A percentile compares a stretch with the other conserved stretches of the same genome.
These are phyloP conservation scores for Artibeus lituratus DNA, from an alignment of 2,797 vertebrate genomes.

Conservation along the genomic window DNA sequence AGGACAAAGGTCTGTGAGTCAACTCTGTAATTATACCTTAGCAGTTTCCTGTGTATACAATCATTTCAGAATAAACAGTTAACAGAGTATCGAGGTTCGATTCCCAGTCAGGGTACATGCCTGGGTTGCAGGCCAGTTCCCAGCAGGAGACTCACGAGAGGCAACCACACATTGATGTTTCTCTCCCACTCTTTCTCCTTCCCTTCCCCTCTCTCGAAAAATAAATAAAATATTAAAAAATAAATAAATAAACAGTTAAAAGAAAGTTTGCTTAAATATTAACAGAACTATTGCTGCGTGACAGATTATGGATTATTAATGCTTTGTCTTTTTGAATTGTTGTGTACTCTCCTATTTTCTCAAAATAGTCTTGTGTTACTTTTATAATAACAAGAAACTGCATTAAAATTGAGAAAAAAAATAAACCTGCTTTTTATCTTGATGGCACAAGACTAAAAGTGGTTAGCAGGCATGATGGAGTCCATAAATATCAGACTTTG, in stretches of 20 bases:
- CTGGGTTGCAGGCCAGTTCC: too few relatives aligned
- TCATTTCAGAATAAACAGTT: not conserved
- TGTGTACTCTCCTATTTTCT: not conserved
- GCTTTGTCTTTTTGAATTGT: not conserved
- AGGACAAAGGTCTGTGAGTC: not conserved
- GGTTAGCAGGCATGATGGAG: not conserved
- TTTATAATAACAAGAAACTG: not conserved
- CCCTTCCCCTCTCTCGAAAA: too few relatives aligned
- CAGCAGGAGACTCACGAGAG: too few relatives aligned
- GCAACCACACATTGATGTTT: too few relatives aligned
- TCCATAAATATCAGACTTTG: not conserved
- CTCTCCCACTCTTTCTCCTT: too few relatives aligned
- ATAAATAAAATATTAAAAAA: too few relatives aligned
- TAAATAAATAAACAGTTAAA: not conserved
- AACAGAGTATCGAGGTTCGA: too few relatives aligned
- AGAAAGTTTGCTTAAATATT: not conserved
- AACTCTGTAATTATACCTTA: not conserved
- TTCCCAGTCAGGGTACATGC: too few relatives aligned
- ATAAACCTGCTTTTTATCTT: not conserved
- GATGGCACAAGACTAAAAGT: not conserved
- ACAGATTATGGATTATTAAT: not conserved
- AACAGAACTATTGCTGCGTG: not conserved
- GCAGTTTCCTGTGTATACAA: not conserved
- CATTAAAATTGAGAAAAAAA: constrained; percentile 11
- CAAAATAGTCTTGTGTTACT: not conserved